phyloP scores from a whole-genome alignment of 2,888 invertebrate genomes.

The Luffia ferchaultella region DNA sequence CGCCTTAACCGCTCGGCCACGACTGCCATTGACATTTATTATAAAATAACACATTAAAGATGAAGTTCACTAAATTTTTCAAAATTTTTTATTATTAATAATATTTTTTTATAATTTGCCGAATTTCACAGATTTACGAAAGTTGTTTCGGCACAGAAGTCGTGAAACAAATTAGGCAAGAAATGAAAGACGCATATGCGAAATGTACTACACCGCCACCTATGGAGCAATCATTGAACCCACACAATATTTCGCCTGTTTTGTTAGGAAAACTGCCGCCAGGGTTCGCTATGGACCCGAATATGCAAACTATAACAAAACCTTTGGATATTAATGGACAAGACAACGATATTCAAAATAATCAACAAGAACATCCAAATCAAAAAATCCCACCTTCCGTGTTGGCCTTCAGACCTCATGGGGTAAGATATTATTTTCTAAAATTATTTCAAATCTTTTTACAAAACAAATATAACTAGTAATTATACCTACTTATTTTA shows the following conservation, averaged over 20 bases:
- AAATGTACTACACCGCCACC: constrained; percentile 69
- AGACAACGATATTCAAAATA: constrained; percentile 33
- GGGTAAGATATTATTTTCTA: constrained; percentile 32
- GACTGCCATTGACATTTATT: constrained; percentile 59
- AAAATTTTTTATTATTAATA: not conserved
- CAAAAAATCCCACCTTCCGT: constrained; percentile 62
- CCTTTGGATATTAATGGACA: constrained; percentile 47
- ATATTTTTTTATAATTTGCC: constrained; percentile 3
- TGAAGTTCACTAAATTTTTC: not conserved
- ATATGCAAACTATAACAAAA: constrained; percentile 47
- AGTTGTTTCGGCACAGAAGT: constrained; percentile 75
- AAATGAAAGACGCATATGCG: constrained; percentile 71
- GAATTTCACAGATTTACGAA: constrained; percentile 68
- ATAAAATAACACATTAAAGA: not conserved
- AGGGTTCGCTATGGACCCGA: constrained; percentile 51
- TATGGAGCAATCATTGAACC: constrained; percentile 41
- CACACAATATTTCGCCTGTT: constrained; percentile 33
- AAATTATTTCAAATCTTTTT: not conserved
- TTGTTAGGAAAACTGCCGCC: constrained; percentile 49
- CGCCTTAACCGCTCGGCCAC: constrained; percentile 91
- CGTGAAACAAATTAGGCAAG: constrained; percentile 71
- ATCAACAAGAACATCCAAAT: constrained; percentile 29
- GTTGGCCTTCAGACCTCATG: constrained; percentile 60
- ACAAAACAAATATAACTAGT: not conserved
- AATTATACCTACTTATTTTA: too few relatives aligned